Conservation (phyloP, 2,888 invertebrate species). For the Apamea epomidion region DNA sequence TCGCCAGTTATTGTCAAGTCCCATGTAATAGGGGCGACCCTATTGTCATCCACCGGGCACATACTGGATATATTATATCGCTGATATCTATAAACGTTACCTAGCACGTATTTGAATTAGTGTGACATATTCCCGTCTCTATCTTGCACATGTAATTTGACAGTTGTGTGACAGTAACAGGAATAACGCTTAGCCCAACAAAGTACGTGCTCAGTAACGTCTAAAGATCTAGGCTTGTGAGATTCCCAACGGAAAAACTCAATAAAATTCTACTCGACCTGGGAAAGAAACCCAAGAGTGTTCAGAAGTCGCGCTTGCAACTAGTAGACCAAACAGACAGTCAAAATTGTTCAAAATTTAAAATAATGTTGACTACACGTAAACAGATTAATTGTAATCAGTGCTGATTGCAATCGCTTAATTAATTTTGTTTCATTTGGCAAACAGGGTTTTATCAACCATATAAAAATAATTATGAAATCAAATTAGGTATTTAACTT, state of each 20-base stretch:
- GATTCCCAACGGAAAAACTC: background rate
- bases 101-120: background rate
- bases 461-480: background rate
- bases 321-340: background rate
- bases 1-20: background rate
- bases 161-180: background rate
- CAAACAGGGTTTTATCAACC: background rate
- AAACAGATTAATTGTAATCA: background rate
- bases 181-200: background rate
- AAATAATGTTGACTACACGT: background rate
- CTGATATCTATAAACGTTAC: background rate
- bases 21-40: background rate
- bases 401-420: background rate
- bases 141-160: background rate
- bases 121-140: background rate
- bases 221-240: background rate
- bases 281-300: background rate
- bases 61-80: too few relatives aligned
- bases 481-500: background rate
- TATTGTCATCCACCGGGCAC: rapidly evolving
- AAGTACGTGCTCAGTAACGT: background rate
- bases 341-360: background rate
- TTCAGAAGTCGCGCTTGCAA: background rate
- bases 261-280: background rate
- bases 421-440: background rate